A percentile compares a stretch with the other conserved stretches of the same genome.
Evolutionary conservation across 2,113 vertebrate species (phyloP).

Genomic region (Thamnaconus septentrionalis): DNA sequence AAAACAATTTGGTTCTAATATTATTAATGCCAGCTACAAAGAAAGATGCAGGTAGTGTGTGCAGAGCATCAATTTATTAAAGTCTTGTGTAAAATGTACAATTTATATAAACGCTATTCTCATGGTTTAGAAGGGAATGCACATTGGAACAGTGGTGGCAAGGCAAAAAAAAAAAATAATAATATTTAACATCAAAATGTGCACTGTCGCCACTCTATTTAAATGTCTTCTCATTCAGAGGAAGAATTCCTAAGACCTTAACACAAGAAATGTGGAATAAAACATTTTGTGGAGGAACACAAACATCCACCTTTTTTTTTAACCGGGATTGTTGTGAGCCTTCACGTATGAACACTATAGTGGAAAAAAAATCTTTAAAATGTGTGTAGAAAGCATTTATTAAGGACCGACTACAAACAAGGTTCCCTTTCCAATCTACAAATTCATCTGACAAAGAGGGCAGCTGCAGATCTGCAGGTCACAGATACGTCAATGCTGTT

Average conservation of each 20-base stretch:
- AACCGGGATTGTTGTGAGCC: not conserved
- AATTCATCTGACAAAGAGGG: constrained; percentile 28
- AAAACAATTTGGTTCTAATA: no score
- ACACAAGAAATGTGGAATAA: constrained; percentile 37
- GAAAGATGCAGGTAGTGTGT: constrained; percentile 31
- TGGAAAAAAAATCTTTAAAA: constrained; percentile 3
- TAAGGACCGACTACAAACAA: constrained; percentile 49
- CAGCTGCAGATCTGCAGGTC: constrained; percentile 16
- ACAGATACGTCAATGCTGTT: no score
- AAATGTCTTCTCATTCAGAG: constrained; percentile 32
- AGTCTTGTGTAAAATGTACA: constrained; percentile 75
- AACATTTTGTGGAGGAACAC: constrained; percentile 23
- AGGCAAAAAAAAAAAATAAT: constrained; percentile 46
- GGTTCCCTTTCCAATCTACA: constrained; percentile 43
- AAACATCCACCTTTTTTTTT: constrained; percentile 15
- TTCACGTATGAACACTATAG: constrained; percentile 16
- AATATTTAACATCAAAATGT: constrained; percentile 27
- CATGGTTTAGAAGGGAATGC: constrained; percentile 40
- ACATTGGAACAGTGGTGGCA: constrained; percentile 29
- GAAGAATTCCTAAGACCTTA: constrained; percentile 15
- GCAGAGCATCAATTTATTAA: constrained; percentile 73
- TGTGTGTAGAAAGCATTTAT: constrained; percentile 50
- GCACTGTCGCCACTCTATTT: constrained; percentile 11
- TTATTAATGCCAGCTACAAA: constrained; percentile 8
- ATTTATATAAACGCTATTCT: constrained; percentile 66